These are phyloP conservation scores for Tenthredo mesomela DNA, from an alignment of 2,888 invertebrate species.

Conservation along the genomic window DNA sequence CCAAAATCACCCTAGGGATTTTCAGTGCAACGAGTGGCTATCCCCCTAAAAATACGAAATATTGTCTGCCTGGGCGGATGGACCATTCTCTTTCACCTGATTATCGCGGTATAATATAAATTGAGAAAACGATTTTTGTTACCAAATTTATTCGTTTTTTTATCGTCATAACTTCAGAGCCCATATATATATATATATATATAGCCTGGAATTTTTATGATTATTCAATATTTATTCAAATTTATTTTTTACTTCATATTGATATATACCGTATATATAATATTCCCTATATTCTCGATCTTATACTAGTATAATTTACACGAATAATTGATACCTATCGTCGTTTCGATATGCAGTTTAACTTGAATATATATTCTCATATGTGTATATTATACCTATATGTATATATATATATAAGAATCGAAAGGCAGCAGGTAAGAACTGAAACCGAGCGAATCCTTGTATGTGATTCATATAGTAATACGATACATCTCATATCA, in stretches of 20 bases:
- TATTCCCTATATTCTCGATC: not conserved
- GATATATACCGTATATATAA: not conserved
- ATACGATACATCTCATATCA: not conserved
- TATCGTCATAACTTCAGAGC: not conserved
- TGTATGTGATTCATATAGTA: constrained; percentile 24
- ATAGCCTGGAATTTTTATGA: not conserved
- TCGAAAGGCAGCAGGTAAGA: not conserved
- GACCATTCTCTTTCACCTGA: too few relatives aligned
- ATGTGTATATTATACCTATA: too few relatives aligned
- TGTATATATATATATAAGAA: not conserved
- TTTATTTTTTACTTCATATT: not conserved
- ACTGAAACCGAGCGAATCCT: constrained; percentile 33
- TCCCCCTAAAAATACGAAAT: too few relatives aligned
- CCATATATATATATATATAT: too few relatives aligned
- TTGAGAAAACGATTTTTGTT: not conserved
- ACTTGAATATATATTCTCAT: not conserved
- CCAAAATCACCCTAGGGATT: too few relatives aligned
- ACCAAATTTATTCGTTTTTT: not conserved
- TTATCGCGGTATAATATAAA: too few relatives aligned
- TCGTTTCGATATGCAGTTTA: not conserved
- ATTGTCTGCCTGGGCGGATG: too few relatives aligned
- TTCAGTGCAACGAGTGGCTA: too few relatives aligned
- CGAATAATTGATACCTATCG: not conserved
- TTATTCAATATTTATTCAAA: not conserved
- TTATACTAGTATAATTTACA: not conserved